phyloP scores from a whole-genome alignment of 2,888 invertebrate genomes.

The Nasonia oneida region DNA sequence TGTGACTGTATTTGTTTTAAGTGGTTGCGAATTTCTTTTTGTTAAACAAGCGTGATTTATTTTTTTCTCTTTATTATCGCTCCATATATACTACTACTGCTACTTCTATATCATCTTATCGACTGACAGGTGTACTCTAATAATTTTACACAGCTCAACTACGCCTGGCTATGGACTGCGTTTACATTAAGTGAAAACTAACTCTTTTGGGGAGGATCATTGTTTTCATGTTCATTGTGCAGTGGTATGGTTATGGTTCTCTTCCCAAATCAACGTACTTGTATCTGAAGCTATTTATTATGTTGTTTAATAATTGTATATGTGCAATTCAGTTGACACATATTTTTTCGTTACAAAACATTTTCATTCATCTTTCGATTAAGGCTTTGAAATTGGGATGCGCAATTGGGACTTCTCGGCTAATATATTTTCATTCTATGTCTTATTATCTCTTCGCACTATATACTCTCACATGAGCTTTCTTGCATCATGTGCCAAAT shows the following conservation, averaged over 20 bases:
- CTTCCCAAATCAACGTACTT: constrained; percentile 48
- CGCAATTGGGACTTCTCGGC: constrained; percentile 40
- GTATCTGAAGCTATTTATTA: constrained; percentile 41
- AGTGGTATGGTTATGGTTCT: constrained; percentile 60
- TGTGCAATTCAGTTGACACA: constrained; percentile 52
- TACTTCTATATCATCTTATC: constrained; percentile 64
- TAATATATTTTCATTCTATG: constrained; percentile 48
- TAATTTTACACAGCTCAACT: constrained; percentile 48
- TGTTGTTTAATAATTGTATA: constrained; percentile 36
- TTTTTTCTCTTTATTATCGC: constrained; percentile 64
- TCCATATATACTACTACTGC: constrained; percentile 49
- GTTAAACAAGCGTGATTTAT: constrained; percentile 52
- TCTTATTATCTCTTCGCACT: constrained; percentile 46
- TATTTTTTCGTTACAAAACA: constrained; percentile 35
- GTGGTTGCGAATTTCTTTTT: constrained; percentile 46
- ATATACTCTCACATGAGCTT: constrained; percentile 37
- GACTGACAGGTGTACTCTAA: constrained; percentile 57
- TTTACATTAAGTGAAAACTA: constrained; percentile 51
- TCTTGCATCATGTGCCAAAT: constrained; percentile 28
- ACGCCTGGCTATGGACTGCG: constrained; percentile 57
- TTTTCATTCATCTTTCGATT: constrained; percentile 44
- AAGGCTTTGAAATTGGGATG: constrained; percentile 31
- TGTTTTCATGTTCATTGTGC: constrained; percentile 48
- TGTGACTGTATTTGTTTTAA: constrained; percentile 61
- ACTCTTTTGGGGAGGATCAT: constrained; percentile 55